Base-by-base conservation (phyloP, 2,113 vertebrate species). In the Psilopogon haemacephalus region DNA sequence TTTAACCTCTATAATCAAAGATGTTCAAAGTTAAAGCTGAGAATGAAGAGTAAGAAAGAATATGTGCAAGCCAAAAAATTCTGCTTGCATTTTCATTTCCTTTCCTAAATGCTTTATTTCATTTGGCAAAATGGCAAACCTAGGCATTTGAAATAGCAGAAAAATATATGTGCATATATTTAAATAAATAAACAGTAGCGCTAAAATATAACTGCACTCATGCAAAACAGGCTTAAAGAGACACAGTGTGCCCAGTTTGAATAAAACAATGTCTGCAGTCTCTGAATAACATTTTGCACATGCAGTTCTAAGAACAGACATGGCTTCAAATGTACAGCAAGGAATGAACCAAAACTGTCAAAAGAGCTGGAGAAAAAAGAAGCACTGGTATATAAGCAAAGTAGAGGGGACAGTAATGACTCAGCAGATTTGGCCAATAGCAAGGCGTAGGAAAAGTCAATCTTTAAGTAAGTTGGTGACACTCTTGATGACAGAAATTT, bases 1-100 rank as follows among this genome's bases (percentile, higher is more conserved):
- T 69, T 88, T 89, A 94, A 90, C 75, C n/a, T 81, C 50, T 33
- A 19, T 64, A 89, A 81, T n/a, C 16, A 88, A 90, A 86, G 56
- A 58, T 48, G 65, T 48, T 75, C 6, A 46, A 55, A 90, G 35
- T 58, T 74, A 37, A 72, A 72, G 19, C 30, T 79, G 24, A 88
- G 30, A 76, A 42, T 28, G 44, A 70, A 74, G 4, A 9, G 4
- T 52, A 42, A 1, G 2, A 83, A 55, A 58, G 5, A 68, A 42
- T 40, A n/a, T 8, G 23, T 74, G 9, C 13, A 64, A 67, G 27
- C 8, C 3, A 28, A 90, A 88, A 35, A 35, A 58, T 18, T 46
- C 54, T 86, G 9, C 52, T 35, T 37, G 3, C 15, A 20, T 52
- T 93, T 84, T 74, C 8, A 9, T 69, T 65, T 86, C 84, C 11